Base-by-base conservation (phyloP, 1,140 invertebrate genomes). In the Chionoecetes opilio region DNA sequence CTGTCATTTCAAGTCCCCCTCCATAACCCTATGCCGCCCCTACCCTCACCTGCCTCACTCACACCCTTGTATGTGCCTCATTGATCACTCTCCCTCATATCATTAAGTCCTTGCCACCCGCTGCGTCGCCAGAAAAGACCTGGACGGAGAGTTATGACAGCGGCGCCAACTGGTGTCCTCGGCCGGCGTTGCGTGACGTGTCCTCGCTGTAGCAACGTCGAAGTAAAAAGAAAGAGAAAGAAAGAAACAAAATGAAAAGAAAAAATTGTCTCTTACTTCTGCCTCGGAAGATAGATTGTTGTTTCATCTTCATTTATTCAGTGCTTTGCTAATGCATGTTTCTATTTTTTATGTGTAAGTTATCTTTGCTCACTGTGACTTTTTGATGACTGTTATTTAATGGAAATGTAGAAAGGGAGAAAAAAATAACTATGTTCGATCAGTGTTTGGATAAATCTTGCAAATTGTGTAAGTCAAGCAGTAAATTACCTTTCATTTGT, bases 111-210 rank as follows among this genome's bases (percentile, higher is more conserved):
- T n/a, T n/a, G 21, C 63, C 63, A 26, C 63, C 63, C 26, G 63
- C 63, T 75, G 63, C n/a, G 63, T n/a, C 21, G 63, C 63, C 6
- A 75, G 63, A 75, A 75, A 75, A n/a, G 63, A n/a, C 46, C 11
- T 53, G n/a, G 63, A 75, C 21, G 26, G 63, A 75, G 63, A 75
- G 63, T 75, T 75, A 75, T 75, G 63, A n/a, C 63, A n/a, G 63
- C 26, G n/a, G 21, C 63, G 21, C 21, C 21, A n/a, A 26, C 21
- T 75, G n/a, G 5, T 75, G 63, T 75, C 21, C 6, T n/a, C 26
- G 63, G 63, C n/a, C 63, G n/a, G 21, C 8, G 63, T 75, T n/a
- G 63, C 63, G 63, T 75, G 21, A 21, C 21, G 0, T 21, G 11
- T 5, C 63, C 63, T 11, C 21, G 0, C n/a, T 26, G 14, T n/a